Evolutionary conservation across 2,888 invertebrate species (phyloP), one percentile per base, ranked within the genome.

Genomic region (Drosophila percnosoma): DNA sequence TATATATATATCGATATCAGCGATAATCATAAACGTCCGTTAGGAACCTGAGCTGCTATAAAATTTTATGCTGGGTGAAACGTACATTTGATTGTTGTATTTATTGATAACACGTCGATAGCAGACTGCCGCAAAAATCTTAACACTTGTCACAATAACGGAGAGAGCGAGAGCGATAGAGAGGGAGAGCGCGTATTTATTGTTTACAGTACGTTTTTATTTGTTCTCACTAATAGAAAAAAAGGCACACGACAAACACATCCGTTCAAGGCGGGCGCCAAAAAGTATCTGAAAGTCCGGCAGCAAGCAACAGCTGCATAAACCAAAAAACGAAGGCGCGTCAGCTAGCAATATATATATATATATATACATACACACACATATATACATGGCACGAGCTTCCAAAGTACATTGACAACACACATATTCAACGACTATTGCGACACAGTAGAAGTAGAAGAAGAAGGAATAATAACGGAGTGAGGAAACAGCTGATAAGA

Each of bases 261-360:
- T 71, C 86, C 83, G 87, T 78, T 55, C 75, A 73, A 70, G 61
- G 54, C 90, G 52, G 86, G 71, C 76, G 83, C 78, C 81, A 71
- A 86, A 83, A 80, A 78, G 83, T 83, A 74, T 89, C 88, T 87
- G 90, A 81, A 82, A 73, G 79, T 71, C 73, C 40, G 73, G 70
- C 38, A 65, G 34, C 64, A 62, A 60, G 36, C 63, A 75, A 75
- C 80, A 83, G 62, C 65, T 70, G 68, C 42, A 67, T 52, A 67
- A 65, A 63, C 63, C 60, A 53, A 72, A 80, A 78, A 73, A 59
- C 69, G 82, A 87, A 83, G 85, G 89, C 89, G 89, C 84, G 85
- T 72, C 89, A 73, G 55, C 59, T 53, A 54, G 57, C 69, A 72
- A 13, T 33, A 52, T 38, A 57, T 24, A 40, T 13, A 21, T 6